These are phyloP conservation scores for Sus cebifrons DNA, from an alignment of 2,797 vertebrate genomes.

Conservation along the genomic window DNA sequence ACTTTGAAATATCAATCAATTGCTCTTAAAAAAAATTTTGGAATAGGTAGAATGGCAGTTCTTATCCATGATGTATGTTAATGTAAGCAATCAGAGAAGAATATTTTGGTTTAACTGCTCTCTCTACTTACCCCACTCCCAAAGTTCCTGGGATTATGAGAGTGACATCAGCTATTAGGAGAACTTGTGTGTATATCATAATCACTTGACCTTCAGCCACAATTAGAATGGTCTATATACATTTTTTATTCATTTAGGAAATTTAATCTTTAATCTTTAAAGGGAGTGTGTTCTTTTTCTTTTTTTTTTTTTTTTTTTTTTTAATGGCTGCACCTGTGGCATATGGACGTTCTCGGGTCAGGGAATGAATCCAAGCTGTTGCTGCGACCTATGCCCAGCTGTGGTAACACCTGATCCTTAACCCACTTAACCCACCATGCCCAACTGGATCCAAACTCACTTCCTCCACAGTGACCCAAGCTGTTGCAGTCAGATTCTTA, in stretches of 20 bases:
- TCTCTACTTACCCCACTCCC: not conserved
- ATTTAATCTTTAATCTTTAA: not conserved
- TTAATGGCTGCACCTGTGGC: too few species aligned
- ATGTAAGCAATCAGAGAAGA: not conserved
- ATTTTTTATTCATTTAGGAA: slow-evolving; percentile 18
- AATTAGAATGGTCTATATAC: not conserved
- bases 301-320: too few species aligned
- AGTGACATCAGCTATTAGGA: slow-evolving; percentile 19
- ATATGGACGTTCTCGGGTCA: too few species aligned
- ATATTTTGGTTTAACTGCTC: not conserved
- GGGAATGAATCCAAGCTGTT: too few species aligned
- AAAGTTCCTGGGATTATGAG: not conserved
- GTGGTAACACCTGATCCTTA: too few species aligned
- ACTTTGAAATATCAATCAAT: slow-evolving; percentile 19
- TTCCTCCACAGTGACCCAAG: too few species aligned
- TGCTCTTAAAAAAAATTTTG: not conserved
- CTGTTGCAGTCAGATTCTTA: too few species aligned
- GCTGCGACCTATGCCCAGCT: too few species aligned
- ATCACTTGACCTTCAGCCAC: not conserved
- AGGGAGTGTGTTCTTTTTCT: not conserved
- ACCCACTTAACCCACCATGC: too few species aligned
- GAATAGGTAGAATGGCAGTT: not conserved
- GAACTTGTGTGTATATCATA: not conserved
- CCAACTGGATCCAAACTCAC: too few species aligned
- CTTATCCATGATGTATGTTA: not conserved